Conservation (phyloP, 2,113 vertebrate genomes). For the Columba janthina region DNA sequence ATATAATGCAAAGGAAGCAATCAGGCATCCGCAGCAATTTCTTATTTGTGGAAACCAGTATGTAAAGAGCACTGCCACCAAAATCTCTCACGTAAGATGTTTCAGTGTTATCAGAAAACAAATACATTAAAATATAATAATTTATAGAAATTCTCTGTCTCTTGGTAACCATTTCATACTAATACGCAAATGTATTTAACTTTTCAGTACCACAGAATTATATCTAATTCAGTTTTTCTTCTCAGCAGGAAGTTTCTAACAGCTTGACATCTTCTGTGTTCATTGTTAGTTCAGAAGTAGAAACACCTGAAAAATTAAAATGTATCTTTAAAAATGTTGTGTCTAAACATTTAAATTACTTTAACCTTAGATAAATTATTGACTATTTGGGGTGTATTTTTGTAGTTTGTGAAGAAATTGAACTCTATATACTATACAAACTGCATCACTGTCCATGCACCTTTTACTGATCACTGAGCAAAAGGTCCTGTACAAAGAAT, state of each 20-base stretch:
- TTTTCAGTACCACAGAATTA: not conserved
- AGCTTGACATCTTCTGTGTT: not conserved
- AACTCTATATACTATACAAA: not conserved
- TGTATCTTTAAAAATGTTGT: not conserved
- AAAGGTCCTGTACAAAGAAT: not conserved
- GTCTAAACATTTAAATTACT: not conserved
- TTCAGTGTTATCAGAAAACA: conserved; percentile 49
- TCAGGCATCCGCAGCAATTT: conserved; percentile 55
- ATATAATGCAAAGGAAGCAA: conserved; percentile 44
- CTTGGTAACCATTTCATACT: conserved; percentile 21
- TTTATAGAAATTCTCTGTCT: conserved; percentile 22
- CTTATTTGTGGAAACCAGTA: conserved; percentile 57
- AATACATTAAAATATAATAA: conserved; percentile 72
- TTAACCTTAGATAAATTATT: not conserved
- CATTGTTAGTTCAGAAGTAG: not conserved
- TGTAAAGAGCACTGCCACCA: conserved; percentile 20
- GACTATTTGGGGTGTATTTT: not conserved
- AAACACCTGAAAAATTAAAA: not conserved
- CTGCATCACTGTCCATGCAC: not conserved
- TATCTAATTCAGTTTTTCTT: not conserved
- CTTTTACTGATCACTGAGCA: not conserved
- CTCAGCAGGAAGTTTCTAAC: not conserved
- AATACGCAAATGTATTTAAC: not conserved
- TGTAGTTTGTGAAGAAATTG: not conserved
- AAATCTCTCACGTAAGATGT: conserved; percentile 20